Base-by-base conservation (phyloP, 2,888 invertebrate genomes). In the Cetonia aurata region DNA sequence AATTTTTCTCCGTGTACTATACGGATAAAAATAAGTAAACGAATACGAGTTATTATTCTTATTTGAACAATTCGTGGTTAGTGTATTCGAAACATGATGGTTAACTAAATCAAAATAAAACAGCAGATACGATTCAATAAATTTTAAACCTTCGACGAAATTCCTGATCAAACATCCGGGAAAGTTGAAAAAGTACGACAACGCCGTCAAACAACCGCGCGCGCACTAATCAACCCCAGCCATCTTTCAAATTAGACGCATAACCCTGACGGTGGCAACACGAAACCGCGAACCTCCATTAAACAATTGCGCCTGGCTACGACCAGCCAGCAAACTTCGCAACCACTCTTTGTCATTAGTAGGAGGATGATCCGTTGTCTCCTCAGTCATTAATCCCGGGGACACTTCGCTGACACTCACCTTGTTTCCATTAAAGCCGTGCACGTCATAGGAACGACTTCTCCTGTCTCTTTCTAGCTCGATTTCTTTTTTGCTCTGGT, bases 291-390 rank as follows among this genome's bases (percentile, higher is more conserved):
- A 17, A 42, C 42, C 42, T 57, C 57, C 57, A 57, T 60, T 60
- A 60, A 46, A 17, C 48, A 41, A 60, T 60, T 60, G 48, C 19
- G 60, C 33, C 4, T 25, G 25, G 25, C 25, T 25, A 25, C 25
- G 25, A 13, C 25, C 60, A 41, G 48, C 15, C 48, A 46, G 15
- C 31, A 46, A 46, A 60, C 31, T 60, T n/a, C 31, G 19, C 12
- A 46, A 31, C 25, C 25, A 31, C 15, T 46, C 60, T 60, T 31
- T 48, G 48, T 46, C 60, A 60, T 60, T 60, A 60, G 42, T 60
- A 60, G 42, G 15, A 6, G 31, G 48, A 60, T 60, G 60, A 46
- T 46, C 46, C 48, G 46, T 60, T 60, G 60, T 60, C 46, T 46
- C 25, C 42, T 57, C 42, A 41, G 57, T 12, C 17, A 57, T 44